These are phyloP conservation scores for Trichogramma evanescens DNA, from an alignment of 2,888 invertebrate genomes.

Conservation along the genomic window DNA sequence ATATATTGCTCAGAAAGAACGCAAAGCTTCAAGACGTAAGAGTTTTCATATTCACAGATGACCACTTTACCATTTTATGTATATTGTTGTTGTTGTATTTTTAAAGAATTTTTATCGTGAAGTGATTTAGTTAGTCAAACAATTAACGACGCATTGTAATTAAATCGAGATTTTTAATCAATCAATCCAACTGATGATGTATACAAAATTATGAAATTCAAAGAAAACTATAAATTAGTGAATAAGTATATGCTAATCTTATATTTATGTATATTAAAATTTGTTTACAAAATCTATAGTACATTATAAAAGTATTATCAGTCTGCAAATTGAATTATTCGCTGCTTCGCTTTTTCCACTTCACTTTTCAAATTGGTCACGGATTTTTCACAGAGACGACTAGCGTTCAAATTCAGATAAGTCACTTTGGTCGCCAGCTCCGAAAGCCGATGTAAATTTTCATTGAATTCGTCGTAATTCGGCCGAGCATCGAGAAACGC, in stretches of 20 bases:
- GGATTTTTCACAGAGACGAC: constrained; percentile 8
- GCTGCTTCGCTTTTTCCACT: constrained; percentile 7
- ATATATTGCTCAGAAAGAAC: constrained; percentile 70
- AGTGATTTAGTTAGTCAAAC: not conserved
- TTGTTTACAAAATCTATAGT: not conserved
- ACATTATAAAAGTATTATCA: constrained; percentile 3
- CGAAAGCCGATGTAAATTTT: constrained; percentile 16
- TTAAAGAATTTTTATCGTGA: constrained; percentile 25
- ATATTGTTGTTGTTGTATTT: constrained; percentile 28
- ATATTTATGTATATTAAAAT: constrained; percentile 8
- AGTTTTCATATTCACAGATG: constrained; percentile 53
- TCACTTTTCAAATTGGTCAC: constrained; percentile 9
- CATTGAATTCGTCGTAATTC: constrained; percentile 22
- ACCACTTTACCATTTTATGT: constrained; percentile 32
- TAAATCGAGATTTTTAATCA: too few relatives aligned
- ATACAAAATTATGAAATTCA: too few relatives aligned
- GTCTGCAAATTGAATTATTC: constrained; percentile 19
- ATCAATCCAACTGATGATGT: too few relatives aligned
- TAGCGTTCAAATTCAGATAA: constrained; percentile 10
- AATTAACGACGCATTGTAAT: too few relatives aligned
- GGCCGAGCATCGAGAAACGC: constrained; percentile 14
- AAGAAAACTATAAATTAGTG: too few relatives aligned
- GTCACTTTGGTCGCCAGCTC: constrained; percentile 16
- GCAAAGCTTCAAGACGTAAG: constrained; percentile 58
- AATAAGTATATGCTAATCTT: not conserved